Base-by-base conservation (phyloP, 1,140 invertebrate species). In the Bombus polaris region DNA sequence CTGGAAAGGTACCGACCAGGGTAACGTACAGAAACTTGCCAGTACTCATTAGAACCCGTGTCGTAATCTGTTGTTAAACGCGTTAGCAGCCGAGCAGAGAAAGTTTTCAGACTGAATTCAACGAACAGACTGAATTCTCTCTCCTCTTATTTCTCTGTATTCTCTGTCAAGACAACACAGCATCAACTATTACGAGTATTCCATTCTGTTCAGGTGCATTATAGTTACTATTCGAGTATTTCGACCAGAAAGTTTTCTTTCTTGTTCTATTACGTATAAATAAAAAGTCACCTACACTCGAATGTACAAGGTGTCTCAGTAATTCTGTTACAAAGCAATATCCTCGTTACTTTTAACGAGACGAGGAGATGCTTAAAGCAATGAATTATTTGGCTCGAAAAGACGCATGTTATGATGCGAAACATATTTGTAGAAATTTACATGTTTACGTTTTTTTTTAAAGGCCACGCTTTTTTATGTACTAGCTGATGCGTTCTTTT, bases 1-100 rank as follows among this genome's bases (percentile, higher is more conserved):
- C 53, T 80, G 68, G 83, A 86, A 82, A 75, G 70, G 79, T 85
- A 81, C 70, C 9, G 78, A 62, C 47, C 18, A 6, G 44, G 18
- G 32, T 66, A 79, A 62, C 81, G 62, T 87, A 79, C 25, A 77
- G 74, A 75, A 66, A 80, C 37, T 78, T 89, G 78, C 87, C 84
- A 85, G 79, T 83, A 89, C 85, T 89, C 85, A 88, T 88, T 89
- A 91, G 87, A 90, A 85, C 74, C 71, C 62, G 66, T 87, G 70
- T 82, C 80, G 81, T 87, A 89, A 89, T 89, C 76, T 76, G 70
- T 81, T 78, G 76, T 89, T 80, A 89, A 89, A 83, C 25, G 73
- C 66, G 83, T 89, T 87, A 85, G 78, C 80, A 44, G 57, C 44
- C 77, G 66, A 42, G 59, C 39, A 80, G 87, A 88, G 87, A 88